Evolutionary conservation across 2,888 invertebrate genomes (phyloP), one percentile per base, ranked within the genome.

Genomic region (Chrysotoxum bicinctum): DNA sequence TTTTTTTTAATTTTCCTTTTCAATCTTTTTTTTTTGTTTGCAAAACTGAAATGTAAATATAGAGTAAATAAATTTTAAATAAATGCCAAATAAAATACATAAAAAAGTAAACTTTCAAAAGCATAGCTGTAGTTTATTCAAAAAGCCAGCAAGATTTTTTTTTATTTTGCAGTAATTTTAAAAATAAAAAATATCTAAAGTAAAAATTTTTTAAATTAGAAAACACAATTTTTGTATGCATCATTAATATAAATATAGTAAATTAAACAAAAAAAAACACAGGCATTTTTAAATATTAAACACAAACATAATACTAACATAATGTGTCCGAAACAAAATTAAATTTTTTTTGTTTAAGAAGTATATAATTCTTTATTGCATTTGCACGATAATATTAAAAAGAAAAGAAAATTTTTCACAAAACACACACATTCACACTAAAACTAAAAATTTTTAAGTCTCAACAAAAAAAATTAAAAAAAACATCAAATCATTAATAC

Each of bases 221-320:
- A 79, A 82, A 80, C 58, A 76, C 73, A 64, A 77, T 79, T 83
- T 87, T 83, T 84, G 84, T 84, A 87, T 84, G 79, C 84, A 85
- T 80, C 75, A 85, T 85, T 70, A 74, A 74, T 68, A 87, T 85
- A 74, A 74, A 74, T 62, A 84, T 81, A 85, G 66, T 82, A 54
- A 76, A 60, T 54, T 64, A 35, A 43, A 64, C 48, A 32, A 52
- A 66, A 54, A 45, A 58, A 43, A 64, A 56, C 16, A 58, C 58
- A 21, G 35, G 21, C 58, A 50, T 50, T 50, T 50, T 50, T 50
- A 50, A 50, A 50, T 50, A 50, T 50, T 14, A 1, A 23, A 50
- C 50, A 50, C 50, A 50, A 7, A 54, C 30, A 54, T 56, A 35
- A 26, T 23, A 68, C 43, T 60, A 35, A 70, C 64, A 74, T 79